phyloP scores from a whole-genome alignment of 2,797 vertebrate species.

The Carapus acus region DNA sequence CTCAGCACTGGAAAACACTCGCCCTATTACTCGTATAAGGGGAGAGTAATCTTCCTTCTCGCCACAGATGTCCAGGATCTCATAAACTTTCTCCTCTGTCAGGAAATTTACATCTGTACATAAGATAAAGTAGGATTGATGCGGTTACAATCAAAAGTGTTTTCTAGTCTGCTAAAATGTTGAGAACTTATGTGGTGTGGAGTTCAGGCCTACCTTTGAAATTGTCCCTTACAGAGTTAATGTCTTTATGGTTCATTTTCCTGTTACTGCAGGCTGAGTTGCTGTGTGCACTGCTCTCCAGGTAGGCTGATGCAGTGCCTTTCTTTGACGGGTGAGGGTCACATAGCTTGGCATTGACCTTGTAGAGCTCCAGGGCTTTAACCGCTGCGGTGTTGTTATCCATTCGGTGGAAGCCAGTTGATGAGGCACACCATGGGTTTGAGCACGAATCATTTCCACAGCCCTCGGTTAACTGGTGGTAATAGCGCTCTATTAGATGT shows the following conservation, averaged over 20 bases:
- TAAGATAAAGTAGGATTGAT: constrained; percentile 8
- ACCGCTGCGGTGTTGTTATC: constrained; percentile 98
- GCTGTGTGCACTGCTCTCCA: constrained; percentile 86
- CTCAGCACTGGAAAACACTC: constrained; percentile 95
- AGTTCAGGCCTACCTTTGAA: constrained; percentile 95
- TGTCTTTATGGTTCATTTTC: constrained; percentile 89
- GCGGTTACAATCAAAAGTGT: background rate
- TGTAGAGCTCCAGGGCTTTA: constrained; percentile 98
- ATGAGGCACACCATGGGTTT: constrained; percentile 98
- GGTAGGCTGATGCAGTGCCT: constrained; percentile 90
- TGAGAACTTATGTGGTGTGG: background rate
- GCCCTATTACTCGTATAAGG: constrained; percentile 91
- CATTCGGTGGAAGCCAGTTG: constrained; percentile 91
- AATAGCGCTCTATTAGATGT: constrained; percentile 99
- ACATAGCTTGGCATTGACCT: constrained; percentile 94
- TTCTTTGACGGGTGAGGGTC: constrained; percentile 99
- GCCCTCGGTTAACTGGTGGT: constrained; percentile 99
- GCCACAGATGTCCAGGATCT: constrained; percentile 89
- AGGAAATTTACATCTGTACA: constrained; percentile 86
- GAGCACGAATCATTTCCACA: constrained; percentile 99
- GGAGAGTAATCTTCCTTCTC: constrained; percentile 95
- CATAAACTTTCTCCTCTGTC: constrained; percentile 94
- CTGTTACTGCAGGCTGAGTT: constrained; percentile 83
- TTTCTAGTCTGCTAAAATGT: no score
- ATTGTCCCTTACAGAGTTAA: constrained; percentile 83